phyloP scores from a whole-genome alignment of 2,113 vertebrate genomes.

The Eolophus roseicapilla region DNA sequence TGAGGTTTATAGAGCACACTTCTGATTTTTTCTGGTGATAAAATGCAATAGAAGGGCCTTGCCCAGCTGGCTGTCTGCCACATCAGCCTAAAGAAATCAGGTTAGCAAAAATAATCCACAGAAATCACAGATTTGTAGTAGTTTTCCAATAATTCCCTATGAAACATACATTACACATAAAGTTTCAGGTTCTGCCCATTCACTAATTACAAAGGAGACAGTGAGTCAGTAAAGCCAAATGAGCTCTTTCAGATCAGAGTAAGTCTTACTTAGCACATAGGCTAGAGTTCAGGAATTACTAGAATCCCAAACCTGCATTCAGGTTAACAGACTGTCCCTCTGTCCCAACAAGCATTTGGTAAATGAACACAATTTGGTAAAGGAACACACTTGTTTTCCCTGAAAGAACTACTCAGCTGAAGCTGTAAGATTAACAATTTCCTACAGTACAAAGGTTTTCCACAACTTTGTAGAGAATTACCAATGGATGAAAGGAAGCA shows the following conservation, averaged over 20 bases:
- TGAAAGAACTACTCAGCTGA: neutral
- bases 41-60: neutral
- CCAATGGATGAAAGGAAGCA: neutral
- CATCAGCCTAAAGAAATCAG: neutral
- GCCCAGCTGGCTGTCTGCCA: neutral
- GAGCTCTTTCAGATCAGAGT: neutral
- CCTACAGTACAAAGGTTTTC: neutral
- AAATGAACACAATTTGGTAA: neutral
- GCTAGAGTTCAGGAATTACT: neutral
- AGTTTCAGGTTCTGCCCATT: neutral
- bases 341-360: rapidly evolving
- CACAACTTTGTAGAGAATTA: neutral
- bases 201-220: neutral
- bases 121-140: neutral
- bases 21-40: neutral
- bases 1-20: neutral
- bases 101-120: neutral
- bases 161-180: neutral
- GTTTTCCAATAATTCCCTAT: neutral
- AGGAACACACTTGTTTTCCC: neutral
- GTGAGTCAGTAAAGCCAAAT: neutral
- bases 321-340: neutral
- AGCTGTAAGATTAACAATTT: neutral
- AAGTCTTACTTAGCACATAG: neutral
- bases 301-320: neutral